A percentile compares a stretch with the other conserved stretches of the same genome.
Evolutionary conservation across 2,888 invertebrate genomes (phyloP).

Genomic region (Anagyrus pseudococci): DNA sequence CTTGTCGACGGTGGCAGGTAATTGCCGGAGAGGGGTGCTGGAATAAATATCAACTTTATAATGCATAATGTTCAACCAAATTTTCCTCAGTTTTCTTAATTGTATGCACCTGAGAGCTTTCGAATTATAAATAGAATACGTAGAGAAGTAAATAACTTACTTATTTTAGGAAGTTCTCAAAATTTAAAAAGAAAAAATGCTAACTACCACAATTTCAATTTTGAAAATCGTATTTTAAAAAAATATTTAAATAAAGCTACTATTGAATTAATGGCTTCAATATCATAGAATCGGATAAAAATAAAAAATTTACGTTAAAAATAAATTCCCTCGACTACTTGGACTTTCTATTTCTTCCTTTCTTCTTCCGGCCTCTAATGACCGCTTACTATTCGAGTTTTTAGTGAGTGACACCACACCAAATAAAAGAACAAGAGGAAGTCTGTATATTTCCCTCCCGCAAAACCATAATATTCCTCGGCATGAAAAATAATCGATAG

Average conservation of each 20-base stretch:
- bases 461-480: constrained; percentile 13
- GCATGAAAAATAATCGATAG: constrained; percentile 16
- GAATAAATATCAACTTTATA: constrained; percentile 19
- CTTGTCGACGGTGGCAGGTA: constrained; percentile 68
- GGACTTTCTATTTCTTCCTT: constrained; percentile 25
- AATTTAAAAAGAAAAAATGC: too few relatives aligned
- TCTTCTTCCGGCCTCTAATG: constrained; percentile 24
- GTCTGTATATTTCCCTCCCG: constrained; percentile 11
- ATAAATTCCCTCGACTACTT: not conserved
- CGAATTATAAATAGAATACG: too few relatives aligned
- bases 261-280: too few relatives aligned
- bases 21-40: constrained; percentile 67
- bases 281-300: too few relatives aligned
- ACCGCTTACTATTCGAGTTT: constrained; percentile 9
- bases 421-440: constrained; percentile 15
- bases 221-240: too few relatives aligned
- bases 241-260: too few relatives aligned
- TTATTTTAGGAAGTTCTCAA: too few relatives aligned
- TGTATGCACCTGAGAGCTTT: too few relatives aligned
- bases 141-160: too few relatives aligned
- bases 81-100: too few relatives aligned
- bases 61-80: too few relatives aligned
- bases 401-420: not conserved
- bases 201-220: too few relatives aligned
- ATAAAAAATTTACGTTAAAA: not conserved